Evolutionary conservation across 2,113 vertebrate species (phyloP).

Genomic region (Echinops telfairi): DNA sequence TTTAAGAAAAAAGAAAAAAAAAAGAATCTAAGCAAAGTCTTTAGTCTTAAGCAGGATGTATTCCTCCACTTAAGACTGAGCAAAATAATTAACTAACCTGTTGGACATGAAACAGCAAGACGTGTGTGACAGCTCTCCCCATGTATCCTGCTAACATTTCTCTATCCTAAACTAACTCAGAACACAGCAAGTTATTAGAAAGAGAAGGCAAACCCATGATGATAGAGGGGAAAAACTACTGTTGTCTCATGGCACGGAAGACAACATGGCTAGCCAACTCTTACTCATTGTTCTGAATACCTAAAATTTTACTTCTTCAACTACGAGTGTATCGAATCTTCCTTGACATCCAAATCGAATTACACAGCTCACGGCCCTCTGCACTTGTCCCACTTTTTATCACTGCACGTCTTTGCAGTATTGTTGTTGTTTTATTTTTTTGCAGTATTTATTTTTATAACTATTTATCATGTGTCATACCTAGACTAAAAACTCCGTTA

Average conservation of each 20-base stretch:
- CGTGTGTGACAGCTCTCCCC: neutral
- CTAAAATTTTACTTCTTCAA: constrained; percentile 5
- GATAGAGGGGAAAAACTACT: neutral
- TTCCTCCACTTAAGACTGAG: neutral
- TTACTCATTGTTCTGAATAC: neutral
- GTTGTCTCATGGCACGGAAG: too few relatives aligned
- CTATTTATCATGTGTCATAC: neutral
- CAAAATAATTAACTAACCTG: neutral
- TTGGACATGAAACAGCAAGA: neutral
- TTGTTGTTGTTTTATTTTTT: too few relatives aligned
- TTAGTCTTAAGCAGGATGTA: neutral
- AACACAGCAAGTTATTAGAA: neutral
- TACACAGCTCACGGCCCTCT: neutral
- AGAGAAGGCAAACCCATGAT: neutral
- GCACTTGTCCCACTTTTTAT: neutral
- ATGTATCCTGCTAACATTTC: neutral
- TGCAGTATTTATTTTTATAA: neutral
- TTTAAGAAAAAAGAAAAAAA: too few relatives aligned
- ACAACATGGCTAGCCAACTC: neutral
- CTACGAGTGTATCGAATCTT: neutral
- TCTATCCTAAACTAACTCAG: too few relatives aligned
- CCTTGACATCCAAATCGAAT: neutral
- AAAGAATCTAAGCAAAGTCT: neutral
- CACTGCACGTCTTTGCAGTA: too few relatives aligned
- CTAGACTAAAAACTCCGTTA: neutral